Evolutionary conservation across 2,113 vertebrate genomes (phyloP).

Genomic region (Crotalus horridus): DNA sequence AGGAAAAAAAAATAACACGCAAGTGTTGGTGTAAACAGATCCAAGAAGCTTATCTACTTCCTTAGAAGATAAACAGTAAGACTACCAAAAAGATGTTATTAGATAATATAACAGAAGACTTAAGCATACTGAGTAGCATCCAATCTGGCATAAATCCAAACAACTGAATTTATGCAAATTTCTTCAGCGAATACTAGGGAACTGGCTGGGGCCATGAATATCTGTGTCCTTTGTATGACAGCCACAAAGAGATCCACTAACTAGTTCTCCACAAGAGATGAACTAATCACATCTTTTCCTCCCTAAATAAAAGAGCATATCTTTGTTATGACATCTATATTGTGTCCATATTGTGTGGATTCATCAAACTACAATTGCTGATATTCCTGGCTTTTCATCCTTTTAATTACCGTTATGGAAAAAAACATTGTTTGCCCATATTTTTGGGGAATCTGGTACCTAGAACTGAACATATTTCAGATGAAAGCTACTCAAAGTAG

Average conservation of each 20-base stretch:
- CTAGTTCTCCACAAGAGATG: neutral
- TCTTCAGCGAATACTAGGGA: neutral
- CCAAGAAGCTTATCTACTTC: neutral
- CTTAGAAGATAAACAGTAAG: neutral
- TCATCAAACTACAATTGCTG: neutral
- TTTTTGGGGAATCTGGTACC: neutral
- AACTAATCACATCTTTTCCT: neutral
- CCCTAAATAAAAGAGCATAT: neutral
- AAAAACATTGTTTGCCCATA: neutral
- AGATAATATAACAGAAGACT: neutral
- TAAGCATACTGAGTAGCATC: neutral
- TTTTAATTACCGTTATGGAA: neutral
- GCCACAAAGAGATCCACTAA: neutral
- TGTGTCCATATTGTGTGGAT: neutral
- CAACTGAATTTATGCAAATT: neutral
- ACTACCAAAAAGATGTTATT: neutral
- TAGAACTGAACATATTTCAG: neutral
- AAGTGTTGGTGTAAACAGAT: neutral
- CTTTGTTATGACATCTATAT: neutral
- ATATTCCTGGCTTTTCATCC: neutral
- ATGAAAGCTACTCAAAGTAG: neutral
- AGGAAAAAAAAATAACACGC: neutral
- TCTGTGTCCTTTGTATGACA: neutral
- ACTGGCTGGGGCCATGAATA: neutral
- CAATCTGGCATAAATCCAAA: neutral